These are phyloP conservation scores for Lysiphlebus fabarum DNA, from an alignment of 1,140 invertebrate species.

Conservation along the genomic window DNA sequence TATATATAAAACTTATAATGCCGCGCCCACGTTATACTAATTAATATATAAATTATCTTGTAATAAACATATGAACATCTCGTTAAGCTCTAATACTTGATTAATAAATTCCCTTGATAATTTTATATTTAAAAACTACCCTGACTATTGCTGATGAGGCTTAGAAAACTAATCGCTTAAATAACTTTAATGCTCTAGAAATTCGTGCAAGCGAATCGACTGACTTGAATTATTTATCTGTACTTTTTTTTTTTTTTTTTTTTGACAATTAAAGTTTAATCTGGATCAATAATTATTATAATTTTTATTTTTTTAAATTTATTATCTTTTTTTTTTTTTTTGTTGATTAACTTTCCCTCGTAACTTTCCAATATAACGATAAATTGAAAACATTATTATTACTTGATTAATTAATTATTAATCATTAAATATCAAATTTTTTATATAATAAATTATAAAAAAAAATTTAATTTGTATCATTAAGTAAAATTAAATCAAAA, in stretches of 20 bases:
- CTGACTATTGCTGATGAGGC: neutral
- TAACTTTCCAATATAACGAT: too few species aligned
- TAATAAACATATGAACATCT: conserved; percentile 15
- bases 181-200: conserved; percentile 23
- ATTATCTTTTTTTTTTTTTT: too few species aligned
- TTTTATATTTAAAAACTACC: conserved; percentile 8
- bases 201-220: conserved; percentile 29
- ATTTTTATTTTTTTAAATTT: neutral
- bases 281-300: conserved; percentile 6
- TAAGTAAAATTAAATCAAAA: too few species aligned
- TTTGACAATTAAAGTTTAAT: conserved; percentile 8
- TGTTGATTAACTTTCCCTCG: too few species aligned
- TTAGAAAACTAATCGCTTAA: conserved; percentile 18
- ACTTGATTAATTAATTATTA: too few species aligned
- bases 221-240: conserved; percentile 14
- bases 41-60: conserved; percentile 9
- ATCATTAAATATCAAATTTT: too few species aligned
- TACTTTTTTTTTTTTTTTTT: conserved; percentile 10
- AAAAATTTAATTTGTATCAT: too few species aligned
- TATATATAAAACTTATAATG: conserved; percentile 10
- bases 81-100: conserved; percentile 19
- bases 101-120: conserved; percentile 19
- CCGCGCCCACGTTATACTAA: neutral
- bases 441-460: too few species aligned
- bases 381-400: too few species aligned